Evolutionary conservation across 2,797 vertebrate genomes (phyloP).

Genomic region (Huso huso): DNA sequence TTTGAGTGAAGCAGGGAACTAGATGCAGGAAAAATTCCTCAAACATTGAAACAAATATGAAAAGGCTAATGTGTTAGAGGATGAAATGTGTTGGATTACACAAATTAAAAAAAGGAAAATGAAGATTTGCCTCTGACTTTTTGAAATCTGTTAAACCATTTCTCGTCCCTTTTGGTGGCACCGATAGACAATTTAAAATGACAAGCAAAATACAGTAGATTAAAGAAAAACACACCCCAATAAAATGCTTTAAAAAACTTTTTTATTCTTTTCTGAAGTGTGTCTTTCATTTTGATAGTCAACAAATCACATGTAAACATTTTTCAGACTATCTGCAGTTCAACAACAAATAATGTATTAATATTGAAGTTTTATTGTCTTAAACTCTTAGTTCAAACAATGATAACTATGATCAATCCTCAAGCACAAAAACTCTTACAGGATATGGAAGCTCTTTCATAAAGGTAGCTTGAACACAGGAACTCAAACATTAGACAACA

Average conservation of each 20-base stretch:
- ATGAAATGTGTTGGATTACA: too few species aligned
- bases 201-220: conserved; percentile 35
- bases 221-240: neutral
- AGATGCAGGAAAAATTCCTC: too few species aligned
- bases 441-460: conserved; percentile 82
- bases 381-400: too few species aligned
- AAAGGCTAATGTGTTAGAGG: too few species aligned
- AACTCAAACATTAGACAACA: conserved; percentile 92
- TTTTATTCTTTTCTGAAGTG: conserved; percentile 67
- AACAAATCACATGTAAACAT: conserved; percentile 83
- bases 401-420: too few species aligned
- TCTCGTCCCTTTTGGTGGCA: conserved; percentile 30
- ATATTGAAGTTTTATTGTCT: too few species aligned
- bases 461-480: conserved; percentile 77
- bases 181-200: conserved; percentile 61
- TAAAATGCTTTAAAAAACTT: neutral
- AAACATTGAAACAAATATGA: too few species aligned
- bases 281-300: conserved; percentile 82
- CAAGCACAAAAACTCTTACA: too few species aligned
- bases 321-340: too few species aligned
- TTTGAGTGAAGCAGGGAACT: too few species aligned
- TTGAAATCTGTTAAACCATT: conserved; percentile 22
- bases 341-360: too few species aligned
- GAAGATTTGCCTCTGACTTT: conserved; percentile 56
- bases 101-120: conserved; percentile 12